A percentile compares a stretch with the other conserved stretches of the same genome.
Evolutionary conservation across 2,797 vertebrate genomes (phyloP).

Genomic region (Phataginus tricuspis): DNA sequence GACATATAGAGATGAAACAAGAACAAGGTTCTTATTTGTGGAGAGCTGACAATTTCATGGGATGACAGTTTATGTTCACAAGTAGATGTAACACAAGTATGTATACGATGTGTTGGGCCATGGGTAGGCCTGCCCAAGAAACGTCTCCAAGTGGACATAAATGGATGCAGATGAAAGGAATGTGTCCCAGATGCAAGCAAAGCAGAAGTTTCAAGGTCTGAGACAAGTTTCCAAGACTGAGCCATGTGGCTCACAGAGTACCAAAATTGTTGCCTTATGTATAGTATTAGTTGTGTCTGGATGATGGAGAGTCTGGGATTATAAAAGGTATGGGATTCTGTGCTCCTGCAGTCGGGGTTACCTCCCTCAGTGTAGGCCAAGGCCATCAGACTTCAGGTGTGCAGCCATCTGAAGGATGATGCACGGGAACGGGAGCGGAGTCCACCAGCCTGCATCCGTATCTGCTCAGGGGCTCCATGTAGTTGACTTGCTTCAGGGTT

Average conservation of each 20-base stretch:
- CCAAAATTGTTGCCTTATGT: background rate
- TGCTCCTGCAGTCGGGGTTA: background rate
- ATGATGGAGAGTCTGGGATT: background rate
- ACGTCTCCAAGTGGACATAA: background rate
- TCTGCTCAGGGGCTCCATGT: background rate
- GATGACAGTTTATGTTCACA: background rate
- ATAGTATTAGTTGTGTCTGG: background rate
- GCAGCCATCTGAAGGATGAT: background rate
- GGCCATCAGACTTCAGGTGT: background rate
- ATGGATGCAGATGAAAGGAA: background rate
- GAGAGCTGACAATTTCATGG: background rate
- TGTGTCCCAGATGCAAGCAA: background rate
- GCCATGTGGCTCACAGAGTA: background rate
- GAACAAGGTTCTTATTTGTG: background rate
- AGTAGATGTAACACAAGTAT: background rate
- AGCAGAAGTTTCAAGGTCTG: background rate
- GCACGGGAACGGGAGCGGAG: background rate
- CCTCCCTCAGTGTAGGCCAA: background rate
- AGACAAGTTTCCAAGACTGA: background rate
- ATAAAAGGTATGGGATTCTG: background rate
- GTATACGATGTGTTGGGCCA: background rate
- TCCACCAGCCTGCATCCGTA: background rate
- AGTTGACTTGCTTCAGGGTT: background rate
- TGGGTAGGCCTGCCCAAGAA: background rate
- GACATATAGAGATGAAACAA: background rate